phyloP scores from a whole-genome alignment of 1,140 invertebrate species.

The Polypedilum vanderplanki region DNA sequence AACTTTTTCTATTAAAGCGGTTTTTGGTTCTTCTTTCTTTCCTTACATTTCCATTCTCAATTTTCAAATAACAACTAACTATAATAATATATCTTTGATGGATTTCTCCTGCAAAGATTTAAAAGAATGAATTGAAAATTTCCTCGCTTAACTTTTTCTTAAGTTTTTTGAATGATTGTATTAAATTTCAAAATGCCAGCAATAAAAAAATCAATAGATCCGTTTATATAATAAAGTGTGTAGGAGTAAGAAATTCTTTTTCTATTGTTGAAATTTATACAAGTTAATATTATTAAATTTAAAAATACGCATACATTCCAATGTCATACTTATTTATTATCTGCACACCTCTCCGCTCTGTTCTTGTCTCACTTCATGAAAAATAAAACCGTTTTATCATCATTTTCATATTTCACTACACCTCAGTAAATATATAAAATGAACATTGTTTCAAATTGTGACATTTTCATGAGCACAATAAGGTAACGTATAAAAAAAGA shows the following conservation, averaged over 20 bases:
- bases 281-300: neutral
- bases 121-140: neutral
- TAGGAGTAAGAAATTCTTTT: neutral
- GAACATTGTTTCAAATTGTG: slow-evolving; percentile 15
- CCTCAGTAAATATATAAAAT: neutral
- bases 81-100: slow-evolving; percentile 20
- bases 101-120: neutral
- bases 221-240: neutral
- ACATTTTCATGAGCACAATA: neutral
- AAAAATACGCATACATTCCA: neutral
- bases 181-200: slow-evolving; percentile 9
- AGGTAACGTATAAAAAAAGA: neutral
- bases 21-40: slow-evolving; percentile 5
- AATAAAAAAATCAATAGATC: neutral
- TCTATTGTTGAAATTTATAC: neutral
- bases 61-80: slow-evolving; percentile 10
- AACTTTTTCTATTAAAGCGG: slow-evolving; percentile 18
- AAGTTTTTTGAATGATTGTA: neutral
- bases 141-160: neutral
- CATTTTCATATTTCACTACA: neutral
- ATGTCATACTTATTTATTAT: neutral
- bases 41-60: slow-evolving; percentile 6
- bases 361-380: neutral
- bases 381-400: neutral
- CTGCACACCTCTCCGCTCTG: neutral